These are phyloP conservation scores for Rhadina sibilatrix DNA, from an alignment of 2,113 vertebrate species.

Conservation along the genomic window DNA sequence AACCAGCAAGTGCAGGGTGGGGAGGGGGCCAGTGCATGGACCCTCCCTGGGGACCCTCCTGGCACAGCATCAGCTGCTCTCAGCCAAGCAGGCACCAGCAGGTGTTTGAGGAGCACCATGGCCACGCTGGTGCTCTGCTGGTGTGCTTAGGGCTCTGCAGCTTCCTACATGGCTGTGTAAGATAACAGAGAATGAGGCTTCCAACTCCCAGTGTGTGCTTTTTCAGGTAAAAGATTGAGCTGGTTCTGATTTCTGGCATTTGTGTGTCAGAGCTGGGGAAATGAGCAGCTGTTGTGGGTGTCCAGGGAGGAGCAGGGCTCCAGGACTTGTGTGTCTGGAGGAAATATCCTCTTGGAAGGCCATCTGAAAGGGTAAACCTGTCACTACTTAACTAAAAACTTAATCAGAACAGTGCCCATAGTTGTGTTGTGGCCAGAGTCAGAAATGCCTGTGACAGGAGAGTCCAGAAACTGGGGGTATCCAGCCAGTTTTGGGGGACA, in stretches of 20 bases:
- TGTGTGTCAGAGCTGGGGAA: neutral
- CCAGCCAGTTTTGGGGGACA: neutral
- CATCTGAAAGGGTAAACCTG: neutral
- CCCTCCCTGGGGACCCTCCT: too few species aligned
- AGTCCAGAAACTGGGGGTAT: neutral
- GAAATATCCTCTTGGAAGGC: neutral
- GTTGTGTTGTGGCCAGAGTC: rapidly evolving
- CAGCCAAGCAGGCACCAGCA: too few species aligned
- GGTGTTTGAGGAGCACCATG: too few species aligned
- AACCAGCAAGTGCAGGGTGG: too few species aligned
- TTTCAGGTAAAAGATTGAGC: neutral
- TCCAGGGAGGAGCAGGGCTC: neutral
- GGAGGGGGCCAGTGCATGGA: too few species aligned
- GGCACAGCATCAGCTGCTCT: too few species aligned
- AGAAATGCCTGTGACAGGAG: neutral
- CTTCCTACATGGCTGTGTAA: neutral
- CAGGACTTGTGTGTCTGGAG: neutral
- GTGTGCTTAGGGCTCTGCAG: neutral
- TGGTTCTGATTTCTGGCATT: neutral
- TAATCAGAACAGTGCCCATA: rapidly evolving
- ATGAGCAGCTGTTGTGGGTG: rapidly evolving
- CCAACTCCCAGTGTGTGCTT: neutral
- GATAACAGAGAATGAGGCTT: neutral
- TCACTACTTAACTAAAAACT: neutral
- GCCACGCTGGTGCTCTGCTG: neutral